Evolutionary conservation across 2,797 vertebrate species (phyloP).

Genomic region (Amblyraja radiata): DNA sequence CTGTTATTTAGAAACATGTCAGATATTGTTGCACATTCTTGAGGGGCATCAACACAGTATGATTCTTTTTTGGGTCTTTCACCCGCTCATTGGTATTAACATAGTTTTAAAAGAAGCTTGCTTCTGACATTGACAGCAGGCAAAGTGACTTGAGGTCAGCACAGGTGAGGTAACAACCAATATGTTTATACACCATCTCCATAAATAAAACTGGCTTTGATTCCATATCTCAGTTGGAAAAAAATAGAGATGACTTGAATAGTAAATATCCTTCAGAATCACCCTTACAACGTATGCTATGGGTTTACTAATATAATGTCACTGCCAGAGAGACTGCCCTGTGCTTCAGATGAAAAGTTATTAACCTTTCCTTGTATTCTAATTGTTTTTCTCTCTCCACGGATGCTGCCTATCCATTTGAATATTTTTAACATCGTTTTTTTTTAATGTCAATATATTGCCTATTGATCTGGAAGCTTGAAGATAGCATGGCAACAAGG

Average conservation of each 20-base stretch:
- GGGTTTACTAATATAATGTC: not conserved
- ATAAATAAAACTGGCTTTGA: not conserved
- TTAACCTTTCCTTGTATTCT: no score
- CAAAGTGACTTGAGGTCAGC: not conserved
- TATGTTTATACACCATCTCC: not conserved
- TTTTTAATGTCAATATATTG: no score
- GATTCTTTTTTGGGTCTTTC: not conserved
- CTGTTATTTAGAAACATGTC: not conserved
- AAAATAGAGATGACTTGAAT: not conserved
- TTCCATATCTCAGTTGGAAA: not conserved
- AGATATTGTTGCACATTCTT: not conserved
- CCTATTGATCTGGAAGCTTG: no score
- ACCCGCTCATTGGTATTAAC: no score
- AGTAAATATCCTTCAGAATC: not conserved
- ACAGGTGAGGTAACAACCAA: not conserved
- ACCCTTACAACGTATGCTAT: no score
- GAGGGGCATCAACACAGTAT: not conserved
- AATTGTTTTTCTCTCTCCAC: not conserved
- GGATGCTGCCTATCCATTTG: not conserved
- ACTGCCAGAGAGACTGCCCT: not conserved
- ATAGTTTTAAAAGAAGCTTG: not conserved
- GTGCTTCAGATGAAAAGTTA: no score
- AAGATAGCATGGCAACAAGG: no score
- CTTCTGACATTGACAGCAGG: not conserved
- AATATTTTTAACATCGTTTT: no score